Conservation (phyloP, 2,888 invertebrate genomes). For the Synanthedon myopaeformis region DNA sequence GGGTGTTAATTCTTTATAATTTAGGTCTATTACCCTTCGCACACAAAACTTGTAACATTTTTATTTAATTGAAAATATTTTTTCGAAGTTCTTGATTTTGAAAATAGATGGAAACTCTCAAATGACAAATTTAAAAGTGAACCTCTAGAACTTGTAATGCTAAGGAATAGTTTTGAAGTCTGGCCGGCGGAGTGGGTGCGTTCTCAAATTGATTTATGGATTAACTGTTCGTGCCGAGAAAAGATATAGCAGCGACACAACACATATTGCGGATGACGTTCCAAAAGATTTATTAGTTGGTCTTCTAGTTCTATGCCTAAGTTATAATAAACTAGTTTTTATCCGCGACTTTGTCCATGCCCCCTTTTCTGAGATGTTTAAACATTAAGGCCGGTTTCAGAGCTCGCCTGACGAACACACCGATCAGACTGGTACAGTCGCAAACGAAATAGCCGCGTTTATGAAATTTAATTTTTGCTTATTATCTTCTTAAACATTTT, state of each 20-base stretch:
- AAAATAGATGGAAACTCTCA: not conserved
- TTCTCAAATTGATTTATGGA: not conserved
- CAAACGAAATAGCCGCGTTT: too few species aligned
- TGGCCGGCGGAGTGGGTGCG: not conserved
- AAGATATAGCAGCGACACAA: not conserved
- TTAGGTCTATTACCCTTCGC: too few species aligned
- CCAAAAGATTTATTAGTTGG: not conserved
- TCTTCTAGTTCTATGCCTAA: not conserved
- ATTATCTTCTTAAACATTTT: too few species aligned
- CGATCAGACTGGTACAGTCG: too few species aligned
- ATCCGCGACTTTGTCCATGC: too few species aligned
- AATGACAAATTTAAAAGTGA: not conserved
- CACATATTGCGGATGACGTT: conserved; percentile 1
- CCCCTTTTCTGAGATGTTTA: too few species aligned
- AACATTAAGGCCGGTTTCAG: too few species aligned
- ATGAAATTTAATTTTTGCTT: too few species aligned
- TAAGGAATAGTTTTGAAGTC: not conserved
- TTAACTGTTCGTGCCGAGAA: not conserved
- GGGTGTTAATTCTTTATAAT: too few species aligned
- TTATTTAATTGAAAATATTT: not conserved
- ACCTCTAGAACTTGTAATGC: not conserved
- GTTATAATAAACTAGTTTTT: too few species aligned
- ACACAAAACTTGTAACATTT: too few species aligned
- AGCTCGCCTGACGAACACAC: too few species aligned
- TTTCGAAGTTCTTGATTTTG: not conserved